phyloP scores from a whole-genome alignment of 2,113 vertebrate species.

The Athene cunicularia region DNA sequence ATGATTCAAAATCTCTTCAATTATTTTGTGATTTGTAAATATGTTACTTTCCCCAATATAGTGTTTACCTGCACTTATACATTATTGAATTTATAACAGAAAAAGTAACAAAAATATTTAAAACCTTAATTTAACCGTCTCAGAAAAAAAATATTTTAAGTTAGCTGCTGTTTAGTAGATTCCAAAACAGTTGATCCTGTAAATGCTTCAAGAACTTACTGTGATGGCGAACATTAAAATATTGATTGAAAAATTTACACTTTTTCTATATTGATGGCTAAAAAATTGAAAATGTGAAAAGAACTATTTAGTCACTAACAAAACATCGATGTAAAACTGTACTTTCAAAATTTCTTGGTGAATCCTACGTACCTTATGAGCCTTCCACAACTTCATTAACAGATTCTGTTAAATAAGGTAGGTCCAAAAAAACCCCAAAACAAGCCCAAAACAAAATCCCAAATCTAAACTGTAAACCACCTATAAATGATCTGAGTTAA shows the following conservation, averaged over 20 bases:
- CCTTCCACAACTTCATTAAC: background rate
- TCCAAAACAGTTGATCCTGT: background rate
- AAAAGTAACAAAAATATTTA: background rate
- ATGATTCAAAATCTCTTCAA: constrained; percentile 39
- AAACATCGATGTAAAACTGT: background rate
- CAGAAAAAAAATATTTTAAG: background rate
- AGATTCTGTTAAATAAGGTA: background rate
- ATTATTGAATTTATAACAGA: background rate
- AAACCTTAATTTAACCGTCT: background rate
- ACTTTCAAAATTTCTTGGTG: background rate
- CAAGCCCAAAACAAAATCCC: background rate
- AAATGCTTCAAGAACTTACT: background rate
- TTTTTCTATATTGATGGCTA: background rate
- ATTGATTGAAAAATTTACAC: background rate
- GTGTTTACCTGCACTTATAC: background rate
- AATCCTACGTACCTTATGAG: background rate
- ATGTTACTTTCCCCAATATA: background rate
- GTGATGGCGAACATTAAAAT: background rate
- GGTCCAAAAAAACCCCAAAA: background rate
- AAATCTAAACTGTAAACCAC: background rate
- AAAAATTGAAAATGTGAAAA: background rate
- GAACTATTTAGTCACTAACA: background rate
- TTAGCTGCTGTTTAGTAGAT: background rate
- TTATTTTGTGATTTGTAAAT: background rate
- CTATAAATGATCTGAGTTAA: background rate